Percentiles rank a stretch among this genome's conserved stretches.
Evolutionary conservation across 1,140 invertebrate genomes (phyloP).

Genomic region (silkworm (Bombyx mori)): DNA sequence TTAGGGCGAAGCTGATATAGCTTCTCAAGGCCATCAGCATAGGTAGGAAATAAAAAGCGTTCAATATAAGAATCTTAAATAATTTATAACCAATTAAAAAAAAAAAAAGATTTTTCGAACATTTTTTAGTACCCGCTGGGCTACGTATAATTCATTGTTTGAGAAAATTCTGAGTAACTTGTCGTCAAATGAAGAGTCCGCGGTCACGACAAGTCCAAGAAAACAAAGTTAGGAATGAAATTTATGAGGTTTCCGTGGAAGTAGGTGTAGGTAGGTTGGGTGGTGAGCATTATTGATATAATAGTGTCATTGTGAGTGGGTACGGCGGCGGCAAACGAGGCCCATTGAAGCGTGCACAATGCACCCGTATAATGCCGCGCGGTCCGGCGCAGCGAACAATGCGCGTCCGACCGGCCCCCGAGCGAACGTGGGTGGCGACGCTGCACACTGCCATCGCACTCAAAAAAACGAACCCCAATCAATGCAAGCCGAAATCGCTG

Average conservation of each 20-base stretch:
- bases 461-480: conserved; percentile 37
- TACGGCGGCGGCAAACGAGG: conserved; percentile 52
- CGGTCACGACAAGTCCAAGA: conserved; percentile 12
- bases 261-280: conserved; percentile 29
- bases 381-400: conserved; percentile 52
- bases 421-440: conserved; percentile 61
- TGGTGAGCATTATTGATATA: conserved; percentile 54
- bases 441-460: conserved; percentile 17
- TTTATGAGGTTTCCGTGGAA: conserved; percentile 52
- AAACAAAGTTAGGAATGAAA: conserved; percentile 33
- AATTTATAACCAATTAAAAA: too few species aligned
- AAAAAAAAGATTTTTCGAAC: too few species aligned
- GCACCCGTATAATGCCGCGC: conserved; percentile 61
- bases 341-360: conserved; percentile 63
- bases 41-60: too few species aligned
- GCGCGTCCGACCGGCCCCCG: conserved; percentile 28
- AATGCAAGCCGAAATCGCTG: conserved; percentile 4
- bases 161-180: too few species aligned
- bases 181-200: too few species aligned
- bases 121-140: too few species aligned
- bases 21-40: too few species aligned
- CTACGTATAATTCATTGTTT: too few species aligned
- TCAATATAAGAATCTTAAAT: too few species aligned
- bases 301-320: conserved; percentile 61
- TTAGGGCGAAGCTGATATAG: too few species aligned